Base-by-base conservation (phyloP, 2,888 invertebrate genomes). In the Pseudoips prasinana region DNA sequence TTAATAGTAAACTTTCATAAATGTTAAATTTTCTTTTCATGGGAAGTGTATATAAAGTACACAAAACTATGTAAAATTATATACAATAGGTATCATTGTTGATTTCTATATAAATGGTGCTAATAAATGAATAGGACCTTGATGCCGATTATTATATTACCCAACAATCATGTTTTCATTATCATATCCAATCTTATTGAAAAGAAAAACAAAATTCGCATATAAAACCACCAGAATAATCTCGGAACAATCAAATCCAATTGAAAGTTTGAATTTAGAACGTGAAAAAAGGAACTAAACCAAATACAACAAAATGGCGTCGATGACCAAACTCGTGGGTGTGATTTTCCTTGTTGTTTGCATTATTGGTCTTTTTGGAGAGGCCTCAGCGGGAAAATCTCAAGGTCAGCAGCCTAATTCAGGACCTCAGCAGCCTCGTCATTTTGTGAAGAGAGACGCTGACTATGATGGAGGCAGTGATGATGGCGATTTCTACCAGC, bases 251-350 rank as follows among this genome's bases (percentile, higher is more conserved):
- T 22, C 24, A 33, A 5, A 42, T 22, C 4, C 18, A 8, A 29
- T 39, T 27, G 18, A 10, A n/a, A 10, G 9, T 35, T 35, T 28
- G 17, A 49, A 42, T 33, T 47, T 2, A 18, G 26, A 48, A 41
- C 33, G 22, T 42, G 27, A 22, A 3, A 18, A 22, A 17, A 45
- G n/a, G n/a, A n/a, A n/a, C n/a, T n/a, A n/a, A n/a, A n/a, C n/a
- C n/a, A n/a, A n/a, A n/a, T n/a, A n/a, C n/a, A n/a, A n/a, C n/a
- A 69, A 65, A 31, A 76, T 74, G 78, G 67, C 72, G 20, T 54
- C 38, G 11, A 34, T 63, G 10, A 58, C 49, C 1, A 71, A 68
- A 43, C 37, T 76, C 42, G 59, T 68, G 45, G 48, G 55, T 45
- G 17, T 72, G 2, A 30, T 73, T 42, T 39, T 76, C 7, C 2